These are phyloP conservation scores for Eulemur coronatus DNA, from an alignment of 2,797 vertebrate genomes.

Conservation along the genomic window DNA sequence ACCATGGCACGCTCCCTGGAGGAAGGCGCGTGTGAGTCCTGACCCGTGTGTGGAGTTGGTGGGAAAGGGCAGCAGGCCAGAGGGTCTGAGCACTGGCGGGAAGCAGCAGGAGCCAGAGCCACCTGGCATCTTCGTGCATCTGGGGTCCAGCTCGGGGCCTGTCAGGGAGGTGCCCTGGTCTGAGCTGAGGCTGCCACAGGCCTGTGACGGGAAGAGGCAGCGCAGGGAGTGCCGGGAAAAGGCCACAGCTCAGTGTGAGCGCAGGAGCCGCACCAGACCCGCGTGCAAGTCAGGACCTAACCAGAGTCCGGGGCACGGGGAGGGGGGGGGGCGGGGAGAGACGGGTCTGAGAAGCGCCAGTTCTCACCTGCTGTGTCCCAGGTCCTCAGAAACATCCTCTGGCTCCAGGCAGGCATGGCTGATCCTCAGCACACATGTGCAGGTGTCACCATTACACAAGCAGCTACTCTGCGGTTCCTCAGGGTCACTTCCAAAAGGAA, in stretches of 20 bases:
- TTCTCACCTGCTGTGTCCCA: neutral
- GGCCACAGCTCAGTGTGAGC: neutral
- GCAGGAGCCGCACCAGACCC: neutral
- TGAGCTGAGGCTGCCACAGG: neutral
- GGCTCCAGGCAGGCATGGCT: fast-evolving
- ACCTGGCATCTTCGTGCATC: neutral
- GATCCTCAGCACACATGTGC: neutral
- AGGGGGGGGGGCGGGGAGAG: too few relatives aligned
- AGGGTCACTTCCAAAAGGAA: neutral
- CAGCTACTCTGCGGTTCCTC: too few relatives aligned
- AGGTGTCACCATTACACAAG: neutral
- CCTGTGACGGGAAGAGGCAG: neutral
- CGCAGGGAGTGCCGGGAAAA: neutral
- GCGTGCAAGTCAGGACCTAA: neutral
- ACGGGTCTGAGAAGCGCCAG: too few relatives aligned
- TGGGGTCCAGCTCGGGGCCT: neutral
- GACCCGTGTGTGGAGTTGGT: neutral
- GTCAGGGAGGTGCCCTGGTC: neutral
- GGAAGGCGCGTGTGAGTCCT: neutral
- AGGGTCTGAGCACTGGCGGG: neutral
- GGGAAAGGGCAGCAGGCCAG: neutral
- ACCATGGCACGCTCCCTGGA: neutral
- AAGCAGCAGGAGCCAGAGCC: neutral
- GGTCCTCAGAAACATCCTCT: neutral
- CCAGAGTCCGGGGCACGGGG: neutral